These are phyloP conservation scores for Bovichtus diacanthus DNA, from an alignment of 2,797 vertebrate genomes.

Conservation along the genomic window DNA sequence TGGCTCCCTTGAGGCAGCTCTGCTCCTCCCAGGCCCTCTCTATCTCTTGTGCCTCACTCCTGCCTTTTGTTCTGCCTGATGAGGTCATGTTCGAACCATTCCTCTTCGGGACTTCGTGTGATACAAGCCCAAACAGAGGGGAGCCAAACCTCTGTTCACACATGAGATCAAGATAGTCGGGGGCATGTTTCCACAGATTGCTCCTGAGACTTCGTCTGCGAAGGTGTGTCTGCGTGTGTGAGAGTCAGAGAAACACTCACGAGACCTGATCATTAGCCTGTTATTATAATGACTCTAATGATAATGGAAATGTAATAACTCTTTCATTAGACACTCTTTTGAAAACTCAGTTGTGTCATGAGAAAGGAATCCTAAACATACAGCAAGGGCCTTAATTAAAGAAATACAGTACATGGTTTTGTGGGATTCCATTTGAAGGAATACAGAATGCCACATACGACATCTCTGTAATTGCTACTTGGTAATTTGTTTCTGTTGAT, in stretches of 20 bases:
- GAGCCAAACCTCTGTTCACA: slow-evolving; percentile 81
- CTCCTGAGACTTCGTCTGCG: slow-evolving; percentile 48
- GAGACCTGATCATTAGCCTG: slow-evolving; percentile 71
- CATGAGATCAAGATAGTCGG: slow-evolving; percentile 81
- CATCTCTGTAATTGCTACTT: slow-evolving; percentile 36
- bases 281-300: slow-evolving; percentile 75
- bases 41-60: slow-evolving; percentile 50
- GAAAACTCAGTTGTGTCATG: slow-evolving; percentile 58
- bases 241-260: slow-evolving; percentile 54
- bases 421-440: slow-evolving; percentile 12
- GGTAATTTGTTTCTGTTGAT: slow-evolving; percentile 42
- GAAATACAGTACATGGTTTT: slow-evolving; percentile 15
- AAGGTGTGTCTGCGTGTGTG: slow-evolving; percentile 62
- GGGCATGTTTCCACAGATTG: slow-evolving; percentile 82
- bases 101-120: slow-evolving; percentile 69
- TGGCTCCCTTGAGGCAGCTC: slow-evolving; percentile 55
- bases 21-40: slow-evolving; percentile 53
- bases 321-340: slow-evolving; percentile 73
- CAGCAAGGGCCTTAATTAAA: slow-evolving; percentile 53
- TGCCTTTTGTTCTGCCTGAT: slow-evolving; percentile 79
- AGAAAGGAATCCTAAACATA: slow-evolving; percentile 75
- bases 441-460: neutral
- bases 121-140: slow-evolving; percentile 85
- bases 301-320: slow-evolving; percentile 78
- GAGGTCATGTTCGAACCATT: slow-evolving; percentile 84